phyloP scores from a whole-genome alignment of 2,797 vertebrate genomes.

The Pangasius macronema region DNA sequence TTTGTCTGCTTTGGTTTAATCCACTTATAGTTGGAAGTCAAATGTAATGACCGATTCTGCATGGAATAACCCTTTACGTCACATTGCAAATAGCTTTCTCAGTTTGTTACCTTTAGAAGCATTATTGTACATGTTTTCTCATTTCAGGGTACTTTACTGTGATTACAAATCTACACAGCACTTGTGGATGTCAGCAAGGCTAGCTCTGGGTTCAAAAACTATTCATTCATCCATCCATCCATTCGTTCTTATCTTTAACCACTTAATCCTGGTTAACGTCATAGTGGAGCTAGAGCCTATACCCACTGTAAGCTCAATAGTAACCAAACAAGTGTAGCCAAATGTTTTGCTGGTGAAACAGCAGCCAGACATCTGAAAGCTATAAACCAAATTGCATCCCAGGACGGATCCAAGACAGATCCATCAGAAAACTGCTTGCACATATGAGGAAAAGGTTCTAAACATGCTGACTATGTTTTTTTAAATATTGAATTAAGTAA shows the following conservation, averaged over 20 bases:
- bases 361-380: background rate
- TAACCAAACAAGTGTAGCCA: background rate
- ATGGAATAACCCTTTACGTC: background rate
- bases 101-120: background rate
- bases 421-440: background rate
- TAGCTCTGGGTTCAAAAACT: background rate
- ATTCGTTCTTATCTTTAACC: background rate
- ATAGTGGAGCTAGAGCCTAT: too few relatives aligned
- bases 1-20: background rate
- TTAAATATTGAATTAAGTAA: background rate
- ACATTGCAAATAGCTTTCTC: background rate
- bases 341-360: background rate
- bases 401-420: background rate
- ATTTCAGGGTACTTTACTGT: background rate
- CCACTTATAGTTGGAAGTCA: background rate
- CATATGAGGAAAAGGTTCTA: background rate
- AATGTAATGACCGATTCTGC: background rate
- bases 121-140: background rate
- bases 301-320: background rate
- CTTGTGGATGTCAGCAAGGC: background rate
- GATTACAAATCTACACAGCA: too few relatives aligned
- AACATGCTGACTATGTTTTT: background rate
- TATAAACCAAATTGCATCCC: background rate
- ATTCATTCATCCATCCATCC: background rate
- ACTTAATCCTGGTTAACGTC: background rate